phyloP scores from a whole-genome alignment of 2,113 vertebrate genomes.

The Guaruba guarouba region DNA sequence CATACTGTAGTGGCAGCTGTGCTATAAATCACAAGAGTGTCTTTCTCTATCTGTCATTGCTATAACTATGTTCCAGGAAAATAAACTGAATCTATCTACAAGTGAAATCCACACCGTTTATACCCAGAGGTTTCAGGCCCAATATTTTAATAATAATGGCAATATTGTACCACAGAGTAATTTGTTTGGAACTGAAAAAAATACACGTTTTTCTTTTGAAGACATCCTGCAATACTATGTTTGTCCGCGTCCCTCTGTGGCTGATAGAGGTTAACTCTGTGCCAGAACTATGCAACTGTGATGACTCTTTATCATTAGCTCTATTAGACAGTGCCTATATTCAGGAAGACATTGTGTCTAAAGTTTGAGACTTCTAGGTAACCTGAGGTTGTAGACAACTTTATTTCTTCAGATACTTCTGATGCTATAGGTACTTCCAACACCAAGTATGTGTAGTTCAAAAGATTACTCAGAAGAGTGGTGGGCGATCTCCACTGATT shows the following conservation, averaged over 20 bases:
- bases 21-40: constrained; percentile 14
- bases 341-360: not conserved
- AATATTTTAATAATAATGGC: not conserved
- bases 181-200: not conserved
- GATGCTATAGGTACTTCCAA: not conserved
- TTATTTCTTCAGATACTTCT: not conserved
- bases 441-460: not conserved
- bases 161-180: not conserved
- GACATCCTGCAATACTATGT: not conserved
- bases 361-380: not conserved
- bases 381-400: not conserved
- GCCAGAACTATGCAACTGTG: not conserved
- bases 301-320: not conserved
- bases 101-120: not conserved
- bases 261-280: not conserved
- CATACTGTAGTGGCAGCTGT: not conserved
- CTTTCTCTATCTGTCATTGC: not conserved
- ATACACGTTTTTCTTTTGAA: not conserved
- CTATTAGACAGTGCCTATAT: too few species aligned
- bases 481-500: not conserved
- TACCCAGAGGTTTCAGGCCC: not conserved
- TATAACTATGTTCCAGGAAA: not conserved
- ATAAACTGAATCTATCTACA: not conserved
- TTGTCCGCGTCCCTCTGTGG: not conserved
- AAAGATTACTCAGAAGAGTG: not conserved